Evolutionary conservation across 2,888 invertebrate genomes (phyloP), one percentile per base, ranked within the genome.

Genomic region (Antitype chi): DNA sequence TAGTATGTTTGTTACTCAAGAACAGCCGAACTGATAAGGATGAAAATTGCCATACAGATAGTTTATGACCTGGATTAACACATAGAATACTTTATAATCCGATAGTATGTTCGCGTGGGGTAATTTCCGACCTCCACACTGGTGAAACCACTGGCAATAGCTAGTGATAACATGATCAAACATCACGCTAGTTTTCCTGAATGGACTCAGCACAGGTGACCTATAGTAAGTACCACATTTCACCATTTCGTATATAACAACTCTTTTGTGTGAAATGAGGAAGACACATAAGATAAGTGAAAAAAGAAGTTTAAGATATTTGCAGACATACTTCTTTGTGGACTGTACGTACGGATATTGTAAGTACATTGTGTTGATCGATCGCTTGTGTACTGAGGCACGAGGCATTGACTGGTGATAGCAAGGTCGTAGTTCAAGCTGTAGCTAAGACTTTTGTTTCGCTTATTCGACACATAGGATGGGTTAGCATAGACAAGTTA

Each of bases 301-400:
- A 2, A 23, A 60, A 64, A 47, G 17, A 13, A 47, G 23, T 15
- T 7, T 9, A 2, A 43, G 15, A 11, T 43, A 23, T 43, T 43
- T 66, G 47, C 7, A 7, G 17, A 59, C 49, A 4, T 74, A 62
- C 2, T 28, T 7, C 64, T 76, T 67, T 76, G 76, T 28, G 5
- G 28, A 59, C 59, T 20, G 32, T 70, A 78, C 52, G 5, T 23
- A 23, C 6, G 49, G 25, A 53, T 60, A 78, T 73, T n/a, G 64
- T 66, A 66, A 78, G 52, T 74, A 66, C 76, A 70, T 81, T 76
- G 66, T 52, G n/a, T 82, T 82, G 81, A 81, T 81, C 75, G 55
- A 79, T 67, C 15, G 74, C 43, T 43, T 52, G 80, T 62, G 15
- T 23, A 32, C 28, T 67, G 67, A 80, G 13, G 72, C 32, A 28